phyloP scores from a whole-genome alignment of 1,140 invertebrate species.

The Oedothorax gibbosus region DNA sequence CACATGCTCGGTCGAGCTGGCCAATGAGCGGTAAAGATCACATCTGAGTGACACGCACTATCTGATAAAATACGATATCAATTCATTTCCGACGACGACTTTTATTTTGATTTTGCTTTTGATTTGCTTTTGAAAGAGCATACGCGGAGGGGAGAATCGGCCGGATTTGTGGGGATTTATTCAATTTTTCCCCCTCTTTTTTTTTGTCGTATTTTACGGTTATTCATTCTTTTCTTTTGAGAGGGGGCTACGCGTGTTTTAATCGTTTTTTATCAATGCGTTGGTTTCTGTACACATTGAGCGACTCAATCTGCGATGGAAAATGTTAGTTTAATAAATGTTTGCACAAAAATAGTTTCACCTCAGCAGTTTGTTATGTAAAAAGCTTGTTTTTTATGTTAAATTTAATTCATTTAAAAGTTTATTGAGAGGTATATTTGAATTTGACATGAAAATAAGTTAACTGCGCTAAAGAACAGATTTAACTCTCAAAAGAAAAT shows the following conservation, averaged over 20 bases:
- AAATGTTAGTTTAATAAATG: no score
- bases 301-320: no score
- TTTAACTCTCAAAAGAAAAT: no score
- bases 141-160: conserved; percentile 32
- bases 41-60: conserved; percentile 55
- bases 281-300: no score
- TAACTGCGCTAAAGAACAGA: no score
- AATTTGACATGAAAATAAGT: no score
- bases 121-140: conserved; percentile 20
- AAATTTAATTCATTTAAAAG: no score
- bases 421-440: no score
- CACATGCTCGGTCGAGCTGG: conserved; percentile 53
- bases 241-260: background rate
- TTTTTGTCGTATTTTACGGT: conserved; percentile 22
- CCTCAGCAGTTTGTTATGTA: no score
- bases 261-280: conserved; percentile 14
- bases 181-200: conserved; percentile 25
- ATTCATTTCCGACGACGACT: conserved; percentile 57
- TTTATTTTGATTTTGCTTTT: conserved; percentile 38
- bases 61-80: conserved; percentile 61
- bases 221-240: conserved; percentile 17
- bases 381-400: no score
- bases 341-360: no score
- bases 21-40: conserved; percentile 58
- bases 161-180: conserved; percentile 55